Base-by-base conservation (phyloP, 2,888 invertebrate genomes). In the Hedya salicella region DNA sequence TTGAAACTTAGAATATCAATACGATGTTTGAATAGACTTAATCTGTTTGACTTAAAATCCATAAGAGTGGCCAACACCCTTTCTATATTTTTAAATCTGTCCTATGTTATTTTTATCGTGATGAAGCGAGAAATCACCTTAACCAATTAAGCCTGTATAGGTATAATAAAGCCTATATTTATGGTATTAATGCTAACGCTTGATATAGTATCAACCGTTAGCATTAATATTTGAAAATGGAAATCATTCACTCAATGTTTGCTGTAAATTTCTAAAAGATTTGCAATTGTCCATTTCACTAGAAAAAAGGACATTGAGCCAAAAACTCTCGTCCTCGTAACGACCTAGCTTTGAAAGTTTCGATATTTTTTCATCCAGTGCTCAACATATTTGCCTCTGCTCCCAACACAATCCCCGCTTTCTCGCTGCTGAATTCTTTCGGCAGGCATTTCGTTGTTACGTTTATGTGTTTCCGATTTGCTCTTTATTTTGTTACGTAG, bases 391-490 rank as follows among this genome's bases (percentile, higher is more conserved):
- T 52, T 44, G 50, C 25, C n/a, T 49, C 42, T 39, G 16, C 57
- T 13, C 32, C 16, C 36, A 57, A 25, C 56, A 50, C 50, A 50
- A 57, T 21, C 36, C 30, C 57, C 19, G 36, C 39, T 36, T 36
- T 64, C 50, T 52, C 21, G 32, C 21, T 44, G 57, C 32, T 66
- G 66, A 66, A 66, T 61, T 61, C 40, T 54, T 61, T 48, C 19
- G 30, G 46, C 16, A 48, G 32, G 60, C 46, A 44, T 66, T 66
- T 21, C 53, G 60, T 19, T 52, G 57, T 59, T 52, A 53, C 60
- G 48, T 66, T 66, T 61, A 66, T 61, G 65, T 60, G 52, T 66
- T 66, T 66, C 66, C 66, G 60, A 66, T 66, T 66, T 66, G 54
- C 66, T 66, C 53, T 54, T 66, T 66, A 54, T 66, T 49, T 66